A percentile compares a stretch with the other conserved stretches of the same genome.
Conservation (phyloP, 2,113 vertebrate genomes). For the Phoenicopterus ruber region DNA sequence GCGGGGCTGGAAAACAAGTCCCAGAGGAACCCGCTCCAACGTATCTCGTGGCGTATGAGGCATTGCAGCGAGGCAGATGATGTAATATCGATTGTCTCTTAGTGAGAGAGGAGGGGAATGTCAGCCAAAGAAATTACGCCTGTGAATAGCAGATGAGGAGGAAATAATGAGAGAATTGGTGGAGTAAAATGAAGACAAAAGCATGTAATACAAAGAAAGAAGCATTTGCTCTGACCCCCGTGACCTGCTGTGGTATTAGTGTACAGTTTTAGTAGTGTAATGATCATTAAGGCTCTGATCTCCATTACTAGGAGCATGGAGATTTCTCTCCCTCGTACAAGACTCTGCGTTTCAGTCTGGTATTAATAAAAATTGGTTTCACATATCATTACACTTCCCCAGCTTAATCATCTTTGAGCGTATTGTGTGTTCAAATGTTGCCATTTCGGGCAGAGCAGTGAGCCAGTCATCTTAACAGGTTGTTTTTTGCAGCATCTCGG, state of each 20-base stretch:
- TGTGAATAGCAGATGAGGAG: conserved; percentile 63
- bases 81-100: conserved; percentile 71
- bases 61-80: conserved; percentile 60
- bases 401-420: conserved; percentile 50
- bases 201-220: conserved; percentile 52
- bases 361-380: conserved; percentile 47
- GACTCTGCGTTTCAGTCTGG: background rate
- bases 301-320: conserved; percentile 37
- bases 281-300: conserved; percentile 59
- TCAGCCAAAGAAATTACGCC: conserved; percentile 61
- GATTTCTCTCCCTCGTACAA: conserved; percentile 25
- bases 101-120: conserved; percentile 66
- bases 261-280: conserved; percentile 45
- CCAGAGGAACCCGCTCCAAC: conserved; percentile 49
- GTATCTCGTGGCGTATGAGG: conserved; percentile 57
- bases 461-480: conserved; percentile 38
- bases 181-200: conserved; percentile 66
- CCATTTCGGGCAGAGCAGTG: conserved; percentile 11
- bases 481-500: conserved; percentile 4
- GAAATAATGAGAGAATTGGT: conserved; percentile 62
- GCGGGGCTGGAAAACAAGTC: conserved; percentile 54
- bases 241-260: conserved; percentile 35
- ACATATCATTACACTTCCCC: conserved; percentile 36
- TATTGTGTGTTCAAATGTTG: conserved; percentile 23
- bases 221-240: conserved; percentile 38